Evolutionary conservation across 2,113 vertebrate species (phyloP), one percentile per base, ranked within the genome.

Genomic region (Anseranas semipalmata): DNA sequence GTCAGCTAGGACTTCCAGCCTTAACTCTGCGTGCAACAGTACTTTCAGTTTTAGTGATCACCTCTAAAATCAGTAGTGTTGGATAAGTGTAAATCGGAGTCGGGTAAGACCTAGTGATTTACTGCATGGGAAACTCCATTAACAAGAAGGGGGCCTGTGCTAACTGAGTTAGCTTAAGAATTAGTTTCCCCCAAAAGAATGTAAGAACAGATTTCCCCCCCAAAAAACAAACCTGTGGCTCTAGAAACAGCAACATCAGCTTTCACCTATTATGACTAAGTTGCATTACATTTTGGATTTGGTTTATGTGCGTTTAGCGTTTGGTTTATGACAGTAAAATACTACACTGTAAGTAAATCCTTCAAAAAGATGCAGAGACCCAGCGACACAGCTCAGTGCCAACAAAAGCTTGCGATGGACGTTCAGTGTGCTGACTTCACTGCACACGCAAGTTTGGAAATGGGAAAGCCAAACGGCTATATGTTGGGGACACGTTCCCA

Each of bases 41-140:
- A 21, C 25, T 33, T 60, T 27, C 6, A n/a, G 18, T 72, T 86
- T 24, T 15, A 52, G 43, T 8, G 27, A 28, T 17, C 41, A 35
- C 5, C 68, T 45, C 16, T 7, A 25, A 58, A 52, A 55, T 35
- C 48, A 82, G 45, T 5, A 52, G 32, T 10, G 22, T 46, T 53
- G 53, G 1, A 0, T 4, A 3, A 77, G 37, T 1, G 0, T 24
- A 37, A 60, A 66, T 14, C n/a, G 48, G 9, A 35, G 15, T 19
- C 32, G 59, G 77, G 58, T 5, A 33, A 93, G 76, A 78, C 28
- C 8, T 20, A 66, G 50, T 11, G 32, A 43, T 28, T 41, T n/a
- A 28, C 15, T 55, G 53, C 21, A 50, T 15, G 55, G 35, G 62
- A n/a, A 89, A 59, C 33, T 27, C 78, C 37, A 48, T 27, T 55